Evolutionary conservation across 2,888 invertebrate species (phyloP), one percentile per base, ranked within the genome.

Genomic region (Helleia helle): DNA sequence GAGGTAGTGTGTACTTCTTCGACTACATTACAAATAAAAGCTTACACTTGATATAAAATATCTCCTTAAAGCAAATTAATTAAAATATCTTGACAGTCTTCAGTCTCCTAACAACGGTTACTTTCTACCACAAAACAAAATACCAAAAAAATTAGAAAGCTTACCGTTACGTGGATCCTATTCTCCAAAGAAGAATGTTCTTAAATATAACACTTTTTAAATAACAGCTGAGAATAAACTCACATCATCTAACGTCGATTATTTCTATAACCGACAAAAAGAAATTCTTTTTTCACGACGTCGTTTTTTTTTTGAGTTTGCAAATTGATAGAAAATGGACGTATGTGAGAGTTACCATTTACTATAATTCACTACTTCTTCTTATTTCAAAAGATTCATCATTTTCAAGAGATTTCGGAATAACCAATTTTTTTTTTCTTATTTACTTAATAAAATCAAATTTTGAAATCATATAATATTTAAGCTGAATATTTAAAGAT

Each of bases 41-140:
- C 18, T 17, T n/a, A n/a, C n/a, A n/a, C n/a, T n/a, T 11, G 6
- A 34, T 18, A 34, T 34, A 62, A 71, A 79, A n/a, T n/a, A 83
- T 77, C 67, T 75, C 54, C 77, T 80, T 64, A 75, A 60, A 65
- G 67, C 65, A 69, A 28, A 68, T 63, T 65, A 65, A 58, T 55
- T 55, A 57, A 58, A 54, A 52, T 56, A n/a, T n/a, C n/a, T n/a
- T n/a, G n/a, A n/a, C n/a, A n/a, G n/a, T n/a, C n/a, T n/a, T n/a
- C n/a, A n/a, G 64, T 59, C 59, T 62, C 62, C 59, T 65, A 62
- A 72, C 71, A 79, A 81, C 84, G 79, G 79, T 72, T 65, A 80
- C 81, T 80, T 80, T 80, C 76, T 71, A 70, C 62, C 69, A 63
- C 51, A 73, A 81, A 80, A 79, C 80, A 83, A 80, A 62, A 68